Percentiles rank a stretch among this genome's conserved stretches.
Conservation (phyloP, 2,797 vertebrate species). For the Cirrhinus molitorella region DNA sequence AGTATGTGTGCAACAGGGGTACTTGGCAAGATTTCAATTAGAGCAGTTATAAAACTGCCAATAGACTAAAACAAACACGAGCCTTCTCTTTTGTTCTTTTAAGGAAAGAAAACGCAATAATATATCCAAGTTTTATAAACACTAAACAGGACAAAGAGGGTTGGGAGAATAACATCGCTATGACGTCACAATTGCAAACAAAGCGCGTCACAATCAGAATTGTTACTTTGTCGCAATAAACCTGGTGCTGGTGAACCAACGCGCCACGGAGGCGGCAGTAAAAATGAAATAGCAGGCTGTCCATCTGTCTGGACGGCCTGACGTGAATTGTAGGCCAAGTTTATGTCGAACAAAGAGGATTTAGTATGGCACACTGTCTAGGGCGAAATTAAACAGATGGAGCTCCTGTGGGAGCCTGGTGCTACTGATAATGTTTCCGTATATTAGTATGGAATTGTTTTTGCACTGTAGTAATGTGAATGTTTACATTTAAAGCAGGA, state of each 20-base stretch:
- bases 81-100: not conserved
- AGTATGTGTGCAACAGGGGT: not conserved
- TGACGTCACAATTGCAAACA: constrained; percentile 39
- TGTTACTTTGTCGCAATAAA: constrained; percentile 51
- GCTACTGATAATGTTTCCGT: not conserved
- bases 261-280: constrained; percentile 44
- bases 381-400: constrained; percentile 35
- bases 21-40: not conserved
- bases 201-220: constrained; percentile 22
- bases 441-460: not conserved
- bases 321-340: constrained; percentile 36
- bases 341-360: constrained; percentile 73
- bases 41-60: not conserved
- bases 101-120: not conserved
- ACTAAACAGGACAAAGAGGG: not conserved
- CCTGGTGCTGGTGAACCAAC: constrained; percentile 30
- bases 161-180: not conserved
- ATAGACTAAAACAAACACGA: not conserved
- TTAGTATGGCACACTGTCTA: constrained; percentile 65
- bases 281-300: constrained; percentile 3
- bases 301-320: constrained; percentile 29
- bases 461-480: not conserved
- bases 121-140: too few species aligned
- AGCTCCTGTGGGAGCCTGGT: constrained; percentile 23
- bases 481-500: not conserved